Conservation (phyloP, 1,140 invertebrate species). For the Ptiloglossa arizonensis region DNA sequence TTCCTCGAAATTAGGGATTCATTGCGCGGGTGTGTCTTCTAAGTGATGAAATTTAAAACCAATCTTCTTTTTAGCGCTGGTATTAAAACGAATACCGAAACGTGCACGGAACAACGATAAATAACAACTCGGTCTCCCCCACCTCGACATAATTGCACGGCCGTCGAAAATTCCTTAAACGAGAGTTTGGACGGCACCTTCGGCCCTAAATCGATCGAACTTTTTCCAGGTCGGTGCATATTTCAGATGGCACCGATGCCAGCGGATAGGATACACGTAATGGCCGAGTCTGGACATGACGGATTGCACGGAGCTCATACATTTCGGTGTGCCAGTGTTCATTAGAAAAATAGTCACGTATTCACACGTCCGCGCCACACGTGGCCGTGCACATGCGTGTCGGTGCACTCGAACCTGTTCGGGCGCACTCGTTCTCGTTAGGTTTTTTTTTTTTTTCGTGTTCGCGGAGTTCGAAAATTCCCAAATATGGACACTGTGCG, state of each 20-base stretch:
- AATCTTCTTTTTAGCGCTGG: background rate
- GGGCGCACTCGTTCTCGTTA: too few relatives aligned
- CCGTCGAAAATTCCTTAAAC: constrained; percentile 17
- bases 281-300: constrained; percentile 47
- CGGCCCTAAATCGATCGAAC: constrained; percentile 48
- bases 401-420: too few relatives aligned
- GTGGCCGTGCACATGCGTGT: too few relatives aligned
- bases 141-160: constrained; percentile 7
- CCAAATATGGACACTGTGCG: too few relatives aligned
- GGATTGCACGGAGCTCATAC: constrained; percentile 36
- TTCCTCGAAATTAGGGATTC: too few relatives aligned
- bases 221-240: constrained; percentile 51
- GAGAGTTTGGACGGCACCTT: constrained; percentile 15
- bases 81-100: background rate
- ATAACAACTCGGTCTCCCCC: too few relatives aligned
- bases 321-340: constrained; percentile 39
- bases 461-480: too few relatives aligned
- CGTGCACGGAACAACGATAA: background rate
- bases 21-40: too few relatives aligned
- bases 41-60: too few relatives aligned
- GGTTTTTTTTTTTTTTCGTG: too few relatives aligned
- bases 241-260: constrained; percentile 58
- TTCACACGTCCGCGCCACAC: too few relatives aligned
- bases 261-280: constrained; percentile 54
- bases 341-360: constrained; percentile 57